Percentiles rank a stretch among this genome's conserved stretches.
phyloP scores from a whole-genome alignment of 2,113 vertebrate species.

The Phrynosoma blainvillii region DNA sequence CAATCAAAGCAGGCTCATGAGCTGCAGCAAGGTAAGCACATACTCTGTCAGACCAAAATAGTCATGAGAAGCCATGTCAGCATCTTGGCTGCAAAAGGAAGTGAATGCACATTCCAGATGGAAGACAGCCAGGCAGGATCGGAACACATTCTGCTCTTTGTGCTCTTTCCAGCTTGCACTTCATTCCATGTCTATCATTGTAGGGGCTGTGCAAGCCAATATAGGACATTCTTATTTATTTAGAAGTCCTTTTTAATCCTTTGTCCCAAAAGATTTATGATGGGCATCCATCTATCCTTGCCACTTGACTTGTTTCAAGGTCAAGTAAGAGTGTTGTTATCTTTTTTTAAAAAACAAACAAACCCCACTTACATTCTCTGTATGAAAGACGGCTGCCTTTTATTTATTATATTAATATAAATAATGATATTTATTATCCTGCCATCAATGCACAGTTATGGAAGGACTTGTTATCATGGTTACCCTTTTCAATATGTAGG shows the following conservation, averaged over 20 bases:
- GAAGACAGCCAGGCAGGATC: not conserved
- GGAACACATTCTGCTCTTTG: not conserved
- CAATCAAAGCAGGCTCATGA: not conserved
- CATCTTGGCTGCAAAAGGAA: slow-evolving; percentile 9
- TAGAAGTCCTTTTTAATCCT: not conserved
- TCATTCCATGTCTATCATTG: not conserved
- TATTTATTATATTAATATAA: no score
- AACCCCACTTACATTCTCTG: no score
- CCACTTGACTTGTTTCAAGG: not conserved
- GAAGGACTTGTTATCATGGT: no score
- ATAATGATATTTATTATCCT: no score
- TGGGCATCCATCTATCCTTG: not conserved
- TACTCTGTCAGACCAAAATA: slow-evolving; percentile 28
- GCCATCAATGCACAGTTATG: no score
- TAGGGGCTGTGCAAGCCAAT: not conserved
- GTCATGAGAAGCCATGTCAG: not conserved
- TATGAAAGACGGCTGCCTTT: no score
- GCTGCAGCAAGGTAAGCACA: slow-evolving; percentile 14
- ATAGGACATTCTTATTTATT: not conserved
- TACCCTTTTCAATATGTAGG: no score
- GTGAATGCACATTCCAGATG: not conserved
- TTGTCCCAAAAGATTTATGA: not conserved
- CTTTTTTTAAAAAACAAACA: no score
- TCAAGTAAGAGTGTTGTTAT: no score
- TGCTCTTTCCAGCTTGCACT: not conserved